Evolutionary conservation across 2,113 vertebrate genomes (phyloP), one percentile per base, ranked within the genome.

Genomic region (Crotophaga sulcirostris): DNA sequence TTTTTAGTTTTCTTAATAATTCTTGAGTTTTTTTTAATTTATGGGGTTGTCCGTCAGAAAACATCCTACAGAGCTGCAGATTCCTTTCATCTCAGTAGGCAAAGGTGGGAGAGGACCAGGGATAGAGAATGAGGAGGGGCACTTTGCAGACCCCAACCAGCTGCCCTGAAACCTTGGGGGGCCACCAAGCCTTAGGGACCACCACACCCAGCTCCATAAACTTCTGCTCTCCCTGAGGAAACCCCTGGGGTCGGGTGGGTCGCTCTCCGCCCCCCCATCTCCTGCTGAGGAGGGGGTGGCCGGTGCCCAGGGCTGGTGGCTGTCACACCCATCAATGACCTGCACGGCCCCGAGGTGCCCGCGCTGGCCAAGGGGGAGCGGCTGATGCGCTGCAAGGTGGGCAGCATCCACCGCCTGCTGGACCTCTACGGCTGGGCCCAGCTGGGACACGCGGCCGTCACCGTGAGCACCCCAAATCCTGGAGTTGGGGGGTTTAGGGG

Each of bases 391-490:
- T 99, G 99, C 96, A 99, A 99, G 96, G 98, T 99, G 73, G 98
- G 99, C 96, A 99, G 99, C 17, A 97, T 99, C 84, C 98, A 99
- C 84, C 98, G 99, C 3, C 98, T 99, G 83, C 97, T 99, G n/a
- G 99, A 99, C 97, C 98, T 99, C 45, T 99, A 98, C 0, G 99
- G 99, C 92, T 99, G 99, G 99, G 98, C 98, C 1, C 99, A 99
- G 96, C 97, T 99, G 83, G 98, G 98, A 7, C 98, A 97, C 44
- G 98, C 98, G 9, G 98, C 98, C 1, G 99, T 99, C 97, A 99
- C 99, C 9, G 99, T 99, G 86, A 98, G 91, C n/a, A 18, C 72
- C 49, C 49, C 14, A 0, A 42, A 11, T 10, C 13, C 0, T 6
- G 11, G 14, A 29, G 3, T 44, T 18, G 40, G 63, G 40, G 28